Evolutionary conservation across 2,888 invertebrate genomes (phyloP).

Genomic region (Sinopyrophorus schimmeli): DNA sequence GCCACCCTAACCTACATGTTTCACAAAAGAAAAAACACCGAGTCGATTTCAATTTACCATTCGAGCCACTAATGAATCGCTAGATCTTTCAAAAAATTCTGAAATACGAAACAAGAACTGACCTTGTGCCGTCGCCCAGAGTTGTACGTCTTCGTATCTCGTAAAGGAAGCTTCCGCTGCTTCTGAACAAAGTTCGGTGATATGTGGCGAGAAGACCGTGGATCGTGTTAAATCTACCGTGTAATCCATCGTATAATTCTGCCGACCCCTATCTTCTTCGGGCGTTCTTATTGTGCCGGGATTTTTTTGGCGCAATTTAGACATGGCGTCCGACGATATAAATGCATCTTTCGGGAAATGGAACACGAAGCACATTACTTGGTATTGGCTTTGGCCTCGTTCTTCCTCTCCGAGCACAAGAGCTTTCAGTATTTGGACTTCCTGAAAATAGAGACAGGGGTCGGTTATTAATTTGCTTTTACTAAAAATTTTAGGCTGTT

Average conservation of each 20-base stretch:
- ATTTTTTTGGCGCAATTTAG: slow-evolving; percentile 83
- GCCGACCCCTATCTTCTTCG: slow-evolving; percentile 86
- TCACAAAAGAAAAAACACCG: too few species aligned
- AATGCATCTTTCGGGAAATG: slow-evolving; percentile 91
- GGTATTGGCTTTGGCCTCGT: slow-evolving; percentile 83
- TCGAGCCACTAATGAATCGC: too few species aligned
- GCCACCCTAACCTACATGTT: too few species aligned
- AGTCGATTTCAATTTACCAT: too few species aligned
- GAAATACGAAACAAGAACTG: slow-evolving; percentile 35
- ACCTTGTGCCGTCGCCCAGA: slow-evolving; percentile 81
- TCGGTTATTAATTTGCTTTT: too few species aligned
- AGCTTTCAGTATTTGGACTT: slow-evolving; percentile 89
- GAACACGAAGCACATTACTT: slow-evolving; percentile 89
- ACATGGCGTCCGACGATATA: slow-evolving; percentile 96
- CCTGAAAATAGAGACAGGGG: too few species aligned
- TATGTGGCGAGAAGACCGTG: slow-evolving; percentile 71
- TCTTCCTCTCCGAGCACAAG: slow-evolving; percentile 91
- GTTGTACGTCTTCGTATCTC: slow-evolving; percentile 74
- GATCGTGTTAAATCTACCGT: slow-evolving; percentile 73
- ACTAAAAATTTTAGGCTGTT: too few species aligned
- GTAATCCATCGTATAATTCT: slow-evolving; percentile 82
- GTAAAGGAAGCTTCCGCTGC: slow-evolving; percentile 78
- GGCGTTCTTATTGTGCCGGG: slow-evolving; percentile 72
- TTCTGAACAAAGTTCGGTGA: slow-evolving; percentile 75
- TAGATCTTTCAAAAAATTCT: too few species aligned